Evolutionary conservation across 2,797 vertebrate species (phyloP), one percentile per base, ranked within the genome.

Genomic region (Macrochelys suwanniensis): DNA sequence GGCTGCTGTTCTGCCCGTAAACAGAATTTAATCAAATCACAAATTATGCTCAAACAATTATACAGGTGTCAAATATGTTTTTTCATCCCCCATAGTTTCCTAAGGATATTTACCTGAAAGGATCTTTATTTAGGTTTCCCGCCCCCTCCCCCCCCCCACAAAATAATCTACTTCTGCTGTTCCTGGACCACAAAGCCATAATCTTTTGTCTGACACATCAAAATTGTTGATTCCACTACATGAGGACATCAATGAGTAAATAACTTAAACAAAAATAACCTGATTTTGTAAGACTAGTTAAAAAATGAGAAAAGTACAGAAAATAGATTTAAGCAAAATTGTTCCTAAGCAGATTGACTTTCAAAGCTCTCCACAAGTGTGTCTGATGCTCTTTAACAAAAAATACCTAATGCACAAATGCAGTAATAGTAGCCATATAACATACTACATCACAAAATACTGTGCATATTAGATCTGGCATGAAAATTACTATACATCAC

Each of bases 21-120:
- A 13, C 82, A 71, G 65, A 59, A 28, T 85, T 57, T 82, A 49
- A 47, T 74, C 92, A 88, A 13, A 77, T 25, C 19, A 6, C 33
- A 37, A 89, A 82, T 23, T 90, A 85, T 16, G 11, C 47, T 87
- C 54, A 51, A 91, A 80, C 87, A 82, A 77, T 28, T 59, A 61
- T 79, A 90, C 49, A 10, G 51, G 57, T 28, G 23, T n/a, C 45
- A 95, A 85, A 42, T 12, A 17, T 15, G 15, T 9, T 56, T 86
- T 77, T 84, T 50, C 71, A 53, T 2, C 51, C n/a, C 59, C 15
- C 10, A 10, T 19, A 37, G 80, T 88, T 91, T 26, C 59, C 68
- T 31, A 54, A 78, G 91, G 51, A 33, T 50, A 77, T 53, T 26
- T 5, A 76, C 51, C 51, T n/a, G 25, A 37, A 86, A 80, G 50